A percentile compares a stretch with the other conserved stretches of the same genome.
Evolutionary conservation across 2,797 vertebrate genomes (phyloP).

Genomic region (Enteromius viviparus): DNA sequence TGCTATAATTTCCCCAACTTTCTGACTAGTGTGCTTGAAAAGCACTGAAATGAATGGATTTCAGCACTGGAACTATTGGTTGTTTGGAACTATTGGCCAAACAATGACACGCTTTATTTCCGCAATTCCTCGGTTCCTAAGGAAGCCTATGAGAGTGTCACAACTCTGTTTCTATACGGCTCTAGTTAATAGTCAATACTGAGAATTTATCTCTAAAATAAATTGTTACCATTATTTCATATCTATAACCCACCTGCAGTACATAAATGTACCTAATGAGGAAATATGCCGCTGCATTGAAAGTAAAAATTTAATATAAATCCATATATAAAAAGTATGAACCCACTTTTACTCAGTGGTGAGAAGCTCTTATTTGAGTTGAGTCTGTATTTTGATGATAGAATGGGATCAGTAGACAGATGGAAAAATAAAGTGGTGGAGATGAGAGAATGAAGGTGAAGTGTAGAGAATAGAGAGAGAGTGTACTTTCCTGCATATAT

Average conservation of each 20-base stretch:
- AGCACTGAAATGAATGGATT: too few relatives aligned
- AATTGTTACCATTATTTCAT: not conserved
- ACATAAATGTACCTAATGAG: not conserved
- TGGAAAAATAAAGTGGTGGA: not conserved
- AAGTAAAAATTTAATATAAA: not conserved
- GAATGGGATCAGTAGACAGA: not conserved
- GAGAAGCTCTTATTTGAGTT: not conserved
- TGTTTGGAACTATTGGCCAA: too few relatives aligned
- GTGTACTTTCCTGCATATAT: conserved; percentile 30
- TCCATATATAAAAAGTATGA: not conserved
- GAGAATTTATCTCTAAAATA: not conserved
- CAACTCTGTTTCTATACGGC: too few relatives aligned
- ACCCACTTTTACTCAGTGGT: not conserved
- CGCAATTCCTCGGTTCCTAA: too few relatives aligned
- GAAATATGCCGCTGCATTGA: not conserved
- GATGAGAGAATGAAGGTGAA: not conserved
- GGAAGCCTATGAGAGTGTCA: too few relatives aligned
- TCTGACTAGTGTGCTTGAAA: too few relatives aligned
- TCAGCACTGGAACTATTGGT: too few relatives aligned
- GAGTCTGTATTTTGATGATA: conserved; percentile 21
- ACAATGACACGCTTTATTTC: too few relatives aligned
- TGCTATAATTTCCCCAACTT: too few relatives aligned
- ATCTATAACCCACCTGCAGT: not conserved
- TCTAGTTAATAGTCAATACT: not conserved
- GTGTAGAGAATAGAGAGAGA: not conserved